These are phyloP conservation scores for Drosophila repletoides DNA, from an alignment of 1,140 invertebrate genomes.

Conservation along the genomic window DNA sequence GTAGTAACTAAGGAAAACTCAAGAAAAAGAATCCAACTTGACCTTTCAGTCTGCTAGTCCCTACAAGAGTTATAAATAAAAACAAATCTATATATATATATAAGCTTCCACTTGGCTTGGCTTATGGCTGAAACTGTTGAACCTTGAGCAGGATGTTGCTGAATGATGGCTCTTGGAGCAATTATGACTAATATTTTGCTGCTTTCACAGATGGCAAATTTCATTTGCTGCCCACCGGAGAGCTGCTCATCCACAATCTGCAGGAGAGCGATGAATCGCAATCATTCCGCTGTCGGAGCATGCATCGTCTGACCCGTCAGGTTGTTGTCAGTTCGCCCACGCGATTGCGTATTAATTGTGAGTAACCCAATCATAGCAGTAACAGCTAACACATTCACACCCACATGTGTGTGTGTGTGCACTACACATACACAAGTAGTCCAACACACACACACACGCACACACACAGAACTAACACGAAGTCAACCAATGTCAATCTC, in stretches of 20 bases:
- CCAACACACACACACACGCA: background rate
- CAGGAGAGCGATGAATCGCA: constrained; percentile 89
- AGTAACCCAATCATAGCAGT: constrained; percentile 69
- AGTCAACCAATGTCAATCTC: constrained; percentile 62
- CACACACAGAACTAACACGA: constrained; percentile 20
- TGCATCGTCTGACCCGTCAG: constrained; percentile 89
- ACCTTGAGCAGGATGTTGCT: background rate
- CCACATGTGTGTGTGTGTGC: too few relatives aligned
- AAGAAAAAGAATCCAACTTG: too few relatives aligned
- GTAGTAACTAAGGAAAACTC: too few relatives aligned
- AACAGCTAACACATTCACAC: constrained; percentile 16
- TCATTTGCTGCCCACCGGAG: constrained; percentile 90
- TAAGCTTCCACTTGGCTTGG: too few relatives aligned
- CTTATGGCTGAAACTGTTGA: background rate
- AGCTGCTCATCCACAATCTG: constrained; percentile 90
- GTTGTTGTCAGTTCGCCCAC: constrained; percentile 88
- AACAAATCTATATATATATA: too few relatives aligned
- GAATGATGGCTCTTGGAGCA: background rate
- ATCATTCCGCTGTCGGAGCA: constrained; percentile 90
- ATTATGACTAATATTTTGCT: background rate
- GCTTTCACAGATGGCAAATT: constrained; percentile 89
- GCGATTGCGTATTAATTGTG: constrained; percentile 88
- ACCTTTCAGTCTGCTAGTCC: too few relatives aligned
- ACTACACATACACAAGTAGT: constrained; percentile 24
- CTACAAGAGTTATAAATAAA: too few relatives aligned